Conservation (phyloP, 1,140 invertebrate genomes). For the Berghia stephanieae region DNA sequence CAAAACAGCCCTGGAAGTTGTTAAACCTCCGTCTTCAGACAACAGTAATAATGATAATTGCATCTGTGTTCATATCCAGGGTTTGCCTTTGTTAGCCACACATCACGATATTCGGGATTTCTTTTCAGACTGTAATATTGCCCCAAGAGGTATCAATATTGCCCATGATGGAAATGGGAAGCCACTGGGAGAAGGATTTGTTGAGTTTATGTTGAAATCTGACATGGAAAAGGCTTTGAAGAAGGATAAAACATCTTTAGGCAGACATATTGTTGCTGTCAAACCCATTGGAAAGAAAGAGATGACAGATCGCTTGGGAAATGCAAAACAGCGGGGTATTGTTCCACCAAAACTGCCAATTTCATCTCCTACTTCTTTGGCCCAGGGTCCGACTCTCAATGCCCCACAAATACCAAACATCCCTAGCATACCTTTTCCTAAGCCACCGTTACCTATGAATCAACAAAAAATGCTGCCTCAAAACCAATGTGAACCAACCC, state of each 20-base stretch:
- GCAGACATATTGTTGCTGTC: conserved; percentile 71
- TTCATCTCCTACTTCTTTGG: too few relatives aligned
- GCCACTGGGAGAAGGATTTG: conserved; percentile 84
- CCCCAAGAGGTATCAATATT: conserved; percentile 84
- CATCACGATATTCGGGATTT: conserved; percentile 80
- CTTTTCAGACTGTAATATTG: conserved; percentile 81
- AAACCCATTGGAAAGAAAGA: conserved; percentile 74
- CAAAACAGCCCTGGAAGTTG: too few relatives aligned
- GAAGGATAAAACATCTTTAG: conserved; percentile 66
- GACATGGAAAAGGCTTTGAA: conserved; percentile 77
- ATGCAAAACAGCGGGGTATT: conserved; percentile 31
- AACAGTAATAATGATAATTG: too few relatives aligned
- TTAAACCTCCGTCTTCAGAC: too few relatives aligned
- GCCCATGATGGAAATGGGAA: conserved; percentile 82
- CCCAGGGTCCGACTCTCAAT: too few relatives aligned
- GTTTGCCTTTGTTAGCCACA: conserved; percentile 49
- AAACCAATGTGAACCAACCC: too few relatives aligned
- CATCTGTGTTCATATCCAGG: conserved; percentile 46
- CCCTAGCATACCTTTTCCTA: too few relatives aligned
- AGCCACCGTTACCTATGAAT: too few relatives aligned
- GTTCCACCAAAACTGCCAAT: too few relatives aligned
- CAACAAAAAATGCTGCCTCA: too few relatives aligned
- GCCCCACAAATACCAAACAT: too few relatives aligned
- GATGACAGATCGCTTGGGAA: conserved; percentile 55
- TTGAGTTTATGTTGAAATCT: conserved; percentile 78